Percentiles rank a stretch among this genome's conserved stretches.
Conservation (phyloP, 2,113 vertebrate genomes). For the Barnardius zonarius region DNA sequence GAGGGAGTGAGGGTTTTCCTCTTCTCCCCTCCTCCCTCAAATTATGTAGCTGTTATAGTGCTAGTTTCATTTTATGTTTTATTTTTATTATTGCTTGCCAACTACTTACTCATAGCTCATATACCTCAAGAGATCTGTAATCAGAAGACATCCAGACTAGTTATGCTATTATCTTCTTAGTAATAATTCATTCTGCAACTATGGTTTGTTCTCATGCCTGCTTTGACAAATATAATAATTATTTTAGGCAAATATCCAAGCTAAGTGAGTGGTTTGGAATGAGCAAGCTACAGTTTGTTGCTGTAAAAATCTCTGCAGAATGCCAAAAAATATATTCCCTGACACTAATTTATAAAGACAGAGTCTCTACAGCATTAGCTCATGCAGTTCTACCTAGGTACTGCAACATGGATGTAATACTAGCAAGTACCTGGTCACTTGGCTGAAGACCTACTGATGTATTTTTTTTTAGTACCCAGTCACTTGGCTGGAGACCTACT, state of each 20-base stretch:
- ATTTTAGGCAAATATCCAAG: slow-evolving; percentile 58
- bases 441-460: neutral
- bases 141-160: slow-evolving; percentile 26
- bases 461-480: neutral
- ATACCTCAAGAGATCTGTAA: neutral
- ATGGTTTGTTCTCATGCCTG: slow-evolving; percentile 22
- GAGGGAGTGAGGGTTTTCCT: neutral
- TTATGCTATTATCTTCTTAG: slow-evolving; percentile 13
- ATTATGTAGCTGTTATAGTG: neutral
- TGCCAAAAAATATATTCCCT: neutral
- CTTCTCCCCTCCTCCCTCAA: neutral
- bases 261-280: slow-evolving; percentile 51
- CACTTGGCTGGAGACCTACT: neutral
- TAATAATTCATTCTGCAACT: slow-evolving; percentile 34
- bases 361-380: neutral
- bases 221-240: slow-evolving; percentile 19
- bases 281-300: slow-evolving; percentile 10
- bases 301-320: slow-evolving; percentile 27
- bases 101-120: slow-evolving; percentile 42
- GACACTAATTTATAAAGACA: neutral
- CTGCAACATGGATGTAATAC: neutral
- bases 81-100: slow-evolving; percentile 29
- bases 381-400: neutral
- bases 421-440: neutral
- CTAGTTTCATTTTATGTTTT: slow-evolving; percentile 26